Conservation (phyloP, 2,888 invertebrate species). For the Globia sparganii region DNA sequence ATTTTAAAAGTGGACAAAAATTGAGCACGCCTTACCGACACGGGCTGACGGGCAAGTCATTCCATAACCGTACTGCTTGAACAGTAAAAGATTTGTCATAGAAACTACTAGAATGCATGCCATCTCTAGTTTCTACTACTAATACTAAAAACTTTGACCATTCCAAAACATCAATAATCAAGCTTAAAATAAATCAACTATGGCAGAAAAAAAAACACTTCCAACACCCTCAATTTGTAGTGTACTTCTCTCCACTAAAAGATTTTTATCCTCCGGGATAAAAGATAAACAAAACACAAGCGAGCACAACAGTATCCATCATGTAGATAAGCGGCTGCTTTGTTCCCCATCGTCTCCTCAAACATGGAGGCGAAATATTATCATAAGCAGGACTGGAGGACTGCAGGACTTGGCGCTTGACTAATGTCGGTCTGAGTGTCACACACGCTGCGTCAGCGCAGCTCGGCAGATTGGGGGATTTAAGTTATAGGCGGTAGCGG, state of each 20-base stretch:
- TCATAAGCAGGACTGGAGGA: slow-evolving; percentile 61
- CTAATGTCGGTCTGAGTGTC: slow-evolving; percentile 72
- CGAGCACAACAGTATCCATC: slow-evolving; percentile 55
- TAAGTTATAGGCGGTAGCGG: slow-evolving; percentile 44
- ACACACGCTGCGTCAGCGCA: slow-evolving; percentile 57
- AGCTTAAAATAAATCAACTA: slow-evolving; percentile 5
- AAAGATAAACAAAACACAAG: slow-evolving; percentile 45
- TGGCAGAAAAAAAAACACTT: neutral
- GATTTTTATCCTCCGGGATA: slow-evolving; percentile 33
- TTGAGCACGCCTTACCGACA: too few relatives aligned
- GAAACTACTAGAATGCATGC: too few relatives aligned
- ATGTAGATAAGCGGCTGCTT: slow-evolving; percentile 61
- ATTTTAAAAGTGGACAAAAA: too few relatives aligned
- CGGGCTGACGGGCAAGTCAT: too few relatives aligned
- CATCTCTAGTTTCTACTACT: too few relatives aligned
- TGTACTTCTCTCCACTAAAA: slow-evolving; percentile 36
- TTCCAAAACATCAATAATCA: slow-evolving; percentile 17
- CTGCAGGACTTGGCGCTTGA: slow-evolving; percentile 62
- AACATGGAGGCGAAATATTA: slow-evolving; percentile 65
- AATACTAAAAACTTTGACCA: too few relatives aligned
- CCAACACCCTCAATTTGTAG: slow-evolving; percentile 38
- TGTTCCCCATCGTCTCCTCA: slow-evolving; percentile 48
- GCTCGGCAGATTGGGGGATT: slow-evolving; percentile 45
- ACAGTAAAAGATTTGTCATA: too few relatives aligned
- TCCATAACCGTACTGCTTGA: too few relatives aligned